A percentile compares a stretch with the other conserved stretches of the same genome.
These are phyloP conservation scores for Rhinatrema bivittatum DNA, from an alignment of 2,797 vertebrate genomes.

Conservation along the genomic window DNA sequence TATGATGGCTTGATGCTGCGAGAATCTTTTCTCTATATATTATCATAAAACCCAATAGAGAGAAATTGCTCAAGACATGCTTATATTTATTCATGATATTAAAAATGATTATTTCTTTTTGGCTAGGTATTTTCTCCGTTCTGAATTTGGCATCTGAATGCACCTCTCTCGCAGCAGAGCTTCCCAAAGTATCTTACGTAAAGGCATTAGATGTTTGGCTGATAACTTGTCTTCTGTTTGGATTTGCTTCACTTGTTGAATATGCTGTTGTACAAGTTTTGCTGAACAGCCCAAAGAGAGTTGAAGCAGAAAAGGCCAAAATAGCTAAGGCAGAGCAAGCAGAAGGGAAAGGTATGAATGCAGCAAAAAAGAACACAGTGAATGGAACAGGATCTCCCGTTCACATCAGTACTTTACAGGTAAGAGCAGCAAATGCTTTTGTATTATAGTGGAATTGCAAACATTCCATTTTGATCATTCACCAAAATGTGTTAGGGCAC, in stretches of 20 bases:
- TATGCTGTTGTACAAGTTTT: slow-evolving; percentile 96
- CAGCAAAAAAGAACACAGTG: slow-evolving; percentile 76
- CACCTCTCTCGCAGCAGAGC: slow-evolving; percentile 86
- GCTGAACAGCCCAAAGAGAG: slow-evolving; percentile 90
- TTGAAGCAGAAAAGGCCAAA: slow-evolving; percentile 90
- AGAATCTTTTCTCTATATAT: too few relatives aligned
- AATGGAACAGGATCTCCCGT: slow-evolving; percentile 91
- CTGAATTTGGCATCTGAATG: slow-evolving; percentile 96
- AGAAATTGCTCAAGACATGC: too few relatives aligned
- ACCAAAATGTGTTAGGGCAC: too few relatives aligned
- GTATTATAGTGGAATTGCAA: too few relatives aligned
- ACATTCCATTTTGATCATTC: too few relatives aligned
- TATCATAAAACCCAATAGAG: too few relatives aligned
- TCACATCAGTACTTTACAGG: slow-evolving; percentile 94
- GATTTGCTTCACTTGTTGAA: slow-evolving; percentile 93
- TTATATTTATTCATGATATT: too few relatives aligned
- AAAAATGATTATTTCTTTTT: slow-evolving; percentile 5
- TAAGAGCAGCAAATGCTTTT: slow-evolving; percentile 45
- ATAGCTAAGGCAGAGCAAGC: slow-evolving; percentile 85
- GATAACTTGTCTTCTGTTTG: slow-evolving; percentile 96
- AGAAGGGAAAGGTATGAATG: slow-evolving; percentile 64
- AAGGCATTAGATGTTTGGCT: slow-evolving; percentile 98
- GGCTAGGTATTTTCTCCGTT: slow-evolving; percentile 89
- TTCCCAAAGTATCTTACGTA: slow-evolving; percentile 96
- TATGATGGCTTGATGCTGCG: too few relatives aligned